Base-by-base conservation (phyloP, 2,797 vertebrate genomes). In the Epinephelus awoara region DNA sequence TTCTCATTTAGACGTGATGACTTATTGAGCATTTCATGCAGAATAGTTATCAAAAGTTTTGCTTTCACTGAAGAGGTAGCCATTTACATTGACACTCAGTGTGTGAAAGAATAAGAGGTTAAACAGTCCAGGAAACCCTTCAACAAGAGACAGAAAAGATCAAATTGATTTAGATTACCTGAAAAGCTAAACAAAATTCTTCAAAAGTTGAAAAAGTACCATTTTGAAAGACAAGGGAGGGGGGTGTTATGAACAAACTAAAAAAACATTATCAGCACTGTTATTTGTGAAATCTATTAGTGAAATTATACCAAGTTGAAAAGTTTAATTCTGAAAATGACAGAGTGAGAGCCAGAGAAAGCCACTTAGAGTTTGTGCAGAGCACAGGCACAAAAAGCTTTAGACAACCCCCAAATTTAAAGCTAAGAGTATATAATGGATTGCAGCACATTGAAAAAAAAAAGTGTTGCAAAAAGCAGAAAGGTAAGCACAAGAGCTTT, bases 381-480 rank as follows among this genome's bases (percentile, higher is more conserved):
- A 50, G 23, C 29, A 18, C 8, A 15, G 13, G 44, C 38, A 25
- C 6, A 11, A n/a, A 47, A 50, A 69, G 52, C 71, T 72, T 64
- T 13, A 40, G 38, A 65, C 54, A 55, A 19, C 21, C 40, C 27
- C 52, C 27, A 42, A 38, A 73, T 52, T 8, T 57, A 62, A 51
- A 11, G 29, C 17, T 50, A 23, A 29, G 40, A 65, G 65, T 70
- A 47, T 54, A 55, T 72, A 57, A 59, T 63, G 40, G 11, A 65
- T 25, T 38, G 19, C 18, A n/a, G 76, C 2, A 12, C 38, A 44
- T 17, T 0, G n/a, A 34, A n/a, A 58, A 34, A 49, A 57, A 0
- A 51, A 72, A 73, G 42, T 1, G 23, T 7, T 61, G 68, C 42
- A 77, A 65, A 82, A 81, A 78, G 25, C 19, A 78, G 11, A 57